Conservation (phyloP, 2,888 invertebrate species). For the Cheilosia variabilis region DNA sequence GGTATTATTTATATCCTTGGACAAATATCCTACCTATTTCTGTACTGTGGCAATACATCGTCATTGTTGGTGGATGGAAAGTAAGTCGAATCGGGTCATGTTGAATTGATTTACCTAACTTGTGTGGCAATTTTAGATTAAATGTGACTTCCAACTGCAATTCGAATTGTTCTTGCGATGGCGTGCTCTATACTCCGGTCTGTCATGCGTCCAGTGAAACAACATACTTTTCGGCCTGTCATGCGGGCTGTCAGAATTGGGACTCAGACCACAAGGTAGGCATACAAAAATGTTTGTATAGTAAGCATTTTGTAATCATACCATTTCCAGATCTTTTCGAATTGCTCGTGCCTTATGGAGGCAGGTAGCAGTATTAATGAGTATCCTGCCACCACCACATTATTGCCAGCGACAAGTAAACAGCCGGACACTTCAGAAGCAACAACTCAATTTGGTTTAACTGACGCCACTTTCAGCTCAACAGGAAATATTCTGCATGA, state of each 20-base stretch:
- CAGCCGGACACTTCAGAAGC: slow-evolving; percentile 18
- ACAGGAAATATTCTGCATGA: too few relatives aligned
- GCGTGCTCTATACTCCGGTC: slow-evolving; percentile 87
- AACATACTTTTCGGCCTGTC: slow-evolving; percentile 89
- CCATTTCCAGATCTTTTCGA: slow-evolving; percentile 79
- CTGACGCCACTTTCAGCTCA: background rate
- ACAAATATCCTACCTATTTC: slow-evolving; percentile 85
- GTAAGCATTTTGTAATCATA: too few relatives aligned
- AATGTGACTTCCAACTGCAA: slow-evolving; percentile 86
- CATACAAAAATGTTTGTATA: too few relatives aligned
- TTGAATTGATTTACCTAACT: too few relatives aligned
- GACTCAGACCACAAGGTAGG: slow-evolving; percentile 78
- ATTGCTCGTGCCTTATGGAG: slow-evolving; percentile 76
- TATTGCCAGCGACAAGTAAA: slow-evolving; percentile 20
- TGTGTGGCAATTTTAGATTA: slow-evolving; percentile 77
- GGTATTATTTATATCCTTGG: slow-evolving; percentile 85
- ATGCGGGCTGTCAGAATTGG: slow-evolving; percentile 87
- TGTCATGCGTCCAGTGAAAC: slow-evolving; percentile 85
- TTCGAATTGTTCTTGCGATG: slow-evolving; percentile 85
- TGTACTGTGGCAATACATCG: slow-evolving; percentile 84
- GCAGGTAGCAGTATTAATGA: slow-evolving; percentile 5
- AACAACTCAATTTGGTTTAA: slow-evolving; percentile 28
- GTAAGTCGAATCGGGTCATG: slow-evolving; percentile 72
- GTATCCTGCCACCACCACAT: background rate
- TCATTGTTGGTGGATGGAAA: slow-evolving; percentile 78